Percentiles rank a stretch among this genome's conserved stretches.
Conservation (phyloP, 2,113 vertebrate species). For the Ursus arctos region DNA sequence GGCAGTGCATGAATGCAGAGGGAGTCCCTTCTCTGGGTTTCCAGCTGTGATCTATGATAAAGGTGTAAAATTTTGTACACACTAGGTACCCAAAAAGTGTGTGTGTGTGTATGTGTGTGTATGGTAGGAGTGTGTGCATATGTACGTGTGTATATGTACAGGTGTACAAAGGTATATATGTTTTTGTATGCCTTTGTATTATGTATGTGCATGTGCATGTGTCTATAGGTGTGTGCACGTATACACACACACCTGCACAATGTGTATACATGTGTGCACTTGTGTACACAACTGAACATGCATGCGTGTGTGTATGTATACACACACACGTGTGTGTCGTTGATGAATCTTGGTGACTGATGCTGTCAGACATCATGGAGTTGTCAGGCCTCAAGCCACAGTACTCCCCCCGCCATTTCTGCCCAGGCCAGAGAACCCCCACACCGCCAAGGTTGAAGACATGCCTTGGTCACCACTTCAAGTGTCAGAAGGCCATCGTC, state of each 20-base stretch:
- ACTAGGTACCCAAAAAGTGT: background rate
- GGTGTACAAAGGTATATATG: background rate
- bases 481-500: conserved; percentile 89
- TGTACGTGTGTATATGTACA: background rate
- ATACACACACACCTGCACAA: no score
- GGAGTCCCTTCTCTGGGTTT: background rate
- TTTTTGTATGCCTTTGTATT: background rate
- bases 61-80: background rate
- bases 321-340: background rate
- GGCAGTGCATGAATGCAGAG: background rate
- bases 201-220: background rate
- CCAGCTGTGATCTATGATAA: background rate
- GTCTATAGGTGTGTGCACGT: accelerated
- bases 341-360: background rate
- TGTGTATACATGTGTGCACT: no score
- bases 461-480: conserved; percentile 93
- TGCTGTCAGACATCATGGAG: background rate
- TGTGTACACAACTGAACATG: background rate
- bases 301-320: accelerated
- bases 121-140: background rate
- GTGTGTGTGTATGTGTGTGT: background rate
- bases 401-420: background rate
- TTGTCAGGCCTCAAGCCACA: background rate
- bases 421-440: background rate
- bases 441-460: background rate